phyloP scores from a whole-genome alignment of 2,888 invertebrate genomes.

The Drosophila cognata region DNA sequence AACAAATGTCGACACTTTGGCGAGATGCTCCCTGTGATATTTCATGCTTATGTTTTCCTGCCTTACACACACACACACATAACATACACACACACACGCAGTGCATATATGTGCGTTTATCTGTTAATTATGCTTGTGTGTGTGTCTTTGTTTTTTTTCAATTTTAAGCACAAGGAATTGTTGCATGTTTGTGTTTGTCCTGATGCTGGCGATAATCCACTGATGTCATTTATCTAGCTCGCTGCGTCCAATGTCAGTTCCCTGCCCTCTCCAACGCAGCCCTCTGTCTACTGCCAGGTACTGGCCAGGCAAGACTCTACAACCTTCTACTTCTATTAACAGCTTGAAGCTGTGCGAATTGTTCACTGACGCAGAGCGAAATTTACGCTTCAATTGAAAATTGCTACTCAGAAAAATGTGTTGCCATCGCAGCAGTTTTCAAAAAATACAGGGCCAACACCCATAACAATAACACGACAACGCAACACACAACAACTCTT shows the following conservation, averaged over 20 bases:
- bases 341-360: conserved; percentile 69
- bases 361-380: conserved; percentile 72
- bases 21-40: conserved; percentile 56
- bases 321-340: conserved; percentile 67
- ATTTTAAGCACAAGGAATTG: conserved; percentile 70
- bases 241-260: conserved; percentile 47
- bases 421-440: conserved; percentile 58
- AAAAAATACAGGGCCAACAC: conserved; percentile 40
- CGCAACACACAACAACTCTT: conserved; percentile 30
- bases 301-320: conserved; percentile 36
- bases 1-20: conserved; percentile 57
- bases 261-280: neutral
- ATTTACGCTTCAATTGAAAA: conserved; percentile 80
- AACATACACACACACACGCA: conserved; percentile 25
- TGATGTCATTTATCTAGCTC: conserved; percentile 76
- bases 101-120: conserved; percentile 32
- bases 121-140: conserved; percentile 37
- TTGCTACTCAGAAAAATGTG: conserved; percentile 76
- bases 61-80: conserved; percentile 37
- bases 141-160: conserved; percentile 38
- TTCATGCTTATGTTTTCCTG: conserved; percentile 71
- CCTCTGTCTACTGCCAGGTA: neutral
- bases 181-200: conserved; percentile 59
- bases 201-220: conserved; percentile 75
- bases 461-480: conserved; percentile 45